A percentile compares a stretch with the other conserved stretches of the same genome.
Conservation (phyloP, 2,797 vertebrate genomes). For the Benthosema pterotum region DNA sequence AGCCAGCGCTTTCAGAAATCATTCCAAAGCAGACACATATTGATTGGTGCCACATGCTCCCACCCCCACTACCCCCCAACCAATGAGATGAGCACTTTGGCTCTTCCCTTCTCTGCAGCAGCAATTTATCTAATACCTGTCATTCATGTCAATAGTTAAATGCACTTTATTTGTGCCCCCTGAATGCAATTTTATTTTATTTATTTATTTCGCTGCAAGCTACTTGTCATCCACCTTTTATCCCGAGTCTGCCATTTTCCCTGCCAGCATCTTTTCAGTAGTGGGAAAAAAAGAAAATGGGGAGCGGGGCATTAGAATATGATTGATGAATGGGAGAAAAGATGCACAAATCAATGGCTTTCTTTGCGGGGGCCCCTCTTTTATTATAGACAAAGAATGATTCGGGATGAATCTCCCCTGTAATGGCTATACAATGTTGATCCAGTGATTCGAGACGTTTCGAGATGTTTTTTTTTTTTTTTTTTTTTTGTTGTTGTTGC, state of each 20-base stretch:
- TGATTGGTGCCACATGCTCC: slow-evolving; percentile 38
- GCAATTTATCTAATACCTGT: slow-evolving; percentile 78
- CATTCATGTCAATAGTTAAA: slow-evolving; percentile 53
- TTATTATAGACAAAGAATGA: slow-evolving; percentile 59
- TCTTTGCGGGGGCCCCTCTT: slow-evolving; percentile 68
- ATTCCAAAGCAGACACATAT: slow-evolving; percentile 39
- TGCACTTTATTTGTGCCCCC: slow-evolving; percentile 76
- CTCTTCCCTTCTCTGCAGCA: slow-evolving; percentile 59
- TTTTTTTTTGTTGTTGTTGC: slow-evolving; percentile 71
- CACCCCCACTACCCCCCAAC: slow-evolving; percentile 4
- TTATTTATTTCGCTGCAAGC: slow-evolving; percentile 57
- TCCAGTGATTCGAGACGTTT: slow-evolving; percentile 60
- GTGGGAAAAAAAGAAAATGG: slow-evolving; percentile 3
- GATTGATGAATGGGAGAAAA: slow-evolving; percentile 28
- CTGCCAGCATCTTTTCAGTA: slow-evolving; percentile 36
- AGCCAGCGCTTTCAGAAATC: slow-evolving; percentile 33
- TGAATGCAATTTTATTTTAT: slow-evolving; percentile 56
- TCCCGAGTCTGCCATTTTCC: slow-evolving; percentile 47
- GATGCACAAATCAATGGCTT: slow-evolving; percentile 70
- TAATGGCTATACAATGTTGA: slow-evolving; percentile 78
- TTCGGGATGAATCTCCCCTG: slow-evolving; percentile 71
- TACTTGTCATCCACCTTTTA: slow-evolving; percentile 62
- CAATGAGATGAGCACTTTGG: slow-evolving; percentile 65
- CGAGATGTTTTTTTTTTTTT: too few species aligned
- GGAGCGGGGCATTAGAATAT: slow-evolving; percentile 19